These are phyloP conservation scores for Thumatha senex DNA, from an alignment of 2,888 invertebrate species.

Conservation along the genomic window DNA sequence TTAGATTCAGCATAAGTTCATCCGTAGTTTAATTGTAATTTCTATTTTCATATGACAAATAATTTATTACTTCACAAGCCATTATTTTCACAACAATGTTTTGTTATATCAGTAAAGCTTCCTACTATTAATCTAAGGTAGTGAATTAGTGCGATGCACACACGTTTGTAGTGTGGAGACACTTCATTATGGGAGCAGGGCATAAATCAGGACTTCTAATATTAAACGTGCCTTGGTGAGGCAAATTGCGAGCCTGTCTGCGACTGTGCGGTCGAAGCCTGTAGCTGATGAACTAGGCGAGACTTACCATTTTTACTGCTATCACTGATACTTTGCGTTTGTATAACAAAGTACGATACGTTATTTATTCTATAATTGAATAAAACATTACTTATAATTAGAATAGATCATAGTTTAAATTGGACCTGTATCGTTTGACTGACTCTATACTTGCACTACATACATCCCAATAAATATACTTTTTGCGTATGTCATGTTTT, in stretches of 20 bases:
- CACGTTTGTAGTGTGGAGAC: conserved; percentile 78
- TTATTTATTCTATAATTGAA: neutral
- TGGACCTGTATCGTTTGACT: too few species aligned
- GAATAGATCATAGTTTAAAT: too few species aligned
- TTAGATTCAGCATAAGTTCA: too few species aligned
- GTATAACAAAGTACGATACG: neutral
- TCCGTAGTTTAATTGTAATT: too few species aligned
- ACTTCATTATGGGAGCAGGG: conserved; percentile 79
- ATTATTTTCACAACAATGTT: conserved; percentile 8
- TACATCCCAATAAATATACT: too few species aligned
- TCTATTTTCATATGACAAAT: too few species aligned
- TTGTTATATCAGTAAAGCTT: conserved; percentile 30
- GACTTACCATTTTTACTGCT: conserved; percentile 25
- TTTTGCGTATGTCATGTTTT: too few species aligned
- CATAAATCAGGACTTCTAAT: conserved; percentile 84
- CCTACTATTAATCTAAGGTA: conserved; percentile 70
- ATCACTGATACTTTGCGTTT: neutral
- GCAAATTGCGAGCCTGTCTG: conserved; percentile 69
- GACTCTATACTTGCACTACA: too few species aligned
- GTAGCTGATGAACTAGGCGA: conserved; percentile 33
- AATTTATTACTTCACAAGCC: neutral
- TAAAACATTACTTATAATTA: too few species aligned
- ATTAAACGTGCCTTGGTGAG: conserved; percentile 82
- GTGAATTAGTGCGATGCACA: conserved; percentile 79
- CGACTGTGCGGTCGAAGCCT: conserved; percentile 54